Evolutionary conservation across 2,888 invertebrate species (phyloP), one percentile per base, ranked within the genome.

Genomic region (Cordilura impudica): DNA sequence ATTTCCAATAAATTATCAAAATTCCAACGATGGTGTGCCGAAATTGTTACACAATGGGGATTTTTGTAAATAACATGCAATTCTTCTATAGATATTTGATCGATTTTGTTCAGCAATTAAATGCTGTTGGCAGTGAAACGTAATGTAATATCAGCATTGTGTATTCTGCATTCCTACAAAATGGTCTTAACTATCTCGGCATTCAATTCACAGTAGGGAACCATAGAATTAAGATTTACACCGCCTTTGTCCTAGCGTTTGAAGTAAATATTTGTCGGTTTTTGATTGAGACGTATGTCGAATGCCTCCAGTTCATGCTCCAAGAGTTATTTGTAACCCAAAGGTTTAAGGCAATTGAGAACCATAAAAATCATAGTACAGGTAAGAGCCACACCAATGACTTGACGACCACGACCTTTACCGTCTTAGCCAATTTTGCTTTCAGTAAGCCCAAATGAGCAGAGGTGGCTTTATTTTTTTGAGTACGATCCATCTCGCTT

Each of bases 221-320:
- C 98, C 91, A 97, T 94, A 26, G 92, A 93, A 89, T 98, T 98
- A 82, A 99, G 92, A 91, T 99, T 99, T 66, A 99, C 94, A 45
- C 99, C 99, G 81, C 89, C 99, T 91, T 99, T 99, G 85, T 99
- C 99, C 92, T 99, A 99, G 89, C 94, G 96, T 85, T 96, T 93
- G 89, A 96, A 99, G 82, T 95, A 94, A 87, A 99, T 99, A 90
- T 98, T 98, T 21, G 99, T 99, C 4, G 99, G 99, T 83, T 95
- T 94, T 88, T 98, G 98, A 90, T 99, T 99, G 76, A 97, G 91
- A 81, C 99, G 92, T 67, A 99, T 93, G 0, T 99, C 99, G 87
- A 99, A 99, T 16, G 99, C 99, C 92, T 99, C 99, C 91, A 99
- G 92, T 91, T 99, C 99, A 86, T 98, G 96, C 90, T 99, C 99